These are phyloP conservation scores for Bombus waltoni DNA, from an alignment of 1,140 invertebrate genomes.

Conservation along the genomic window DNA sequence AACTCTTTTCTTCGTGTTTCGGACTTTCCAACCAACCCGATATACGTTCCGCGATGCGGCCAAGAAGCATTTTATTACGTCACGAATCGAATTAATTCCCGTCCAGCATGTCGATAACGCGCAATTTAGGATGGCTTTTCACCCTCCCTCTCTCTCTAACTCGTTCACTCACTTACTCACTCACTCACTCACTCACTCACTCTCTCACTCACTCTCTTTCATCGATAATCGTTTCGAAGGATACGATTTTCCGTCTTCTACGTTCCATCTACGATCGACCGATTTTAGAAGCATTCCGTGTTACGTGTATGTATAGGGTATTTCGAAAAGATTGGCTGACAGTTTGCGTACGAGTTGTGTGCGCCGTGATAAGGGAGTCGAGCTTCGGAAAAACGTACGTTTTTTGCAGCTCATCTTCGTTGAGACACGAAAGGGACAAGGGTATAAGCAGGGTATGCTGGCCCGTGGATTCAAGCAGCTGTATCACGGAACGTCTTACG, in stretches of 20 bases:
- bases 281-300: no score
- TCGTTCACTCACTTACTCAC: background rate
- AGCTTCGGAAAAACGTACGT: no score
- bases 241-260: background rate
- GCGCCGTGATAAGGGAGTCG: background rate
- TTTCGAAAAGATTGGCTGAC: background rate
- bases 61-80: conserved; percentile 53
- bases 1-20: conserved; percentile 55
- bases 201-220: background rate
- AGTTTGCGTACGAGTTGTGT: background rate
- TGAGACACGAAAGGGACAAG: no score
- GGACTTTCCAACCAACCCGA: conserved; percentile 54
- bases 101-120: conserved; percentile 45
- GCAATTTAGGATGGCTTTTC: conserved; percentile 24
- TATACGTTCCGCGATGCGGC: conserved; percentile 44
- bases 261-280: background rate
- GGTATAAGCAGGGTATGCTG: no score
- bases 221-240: background rate
- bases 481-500: no score
- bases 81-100: conserved; percentile 49
- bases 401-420: no score
- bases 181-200: background rate
- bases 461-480: no score
- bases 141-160: background rate
- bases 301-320: background rate